phyloP scores from a whole-genome alignment of 2,888 invertebrate species.

The Folsomia candida region DNA sequence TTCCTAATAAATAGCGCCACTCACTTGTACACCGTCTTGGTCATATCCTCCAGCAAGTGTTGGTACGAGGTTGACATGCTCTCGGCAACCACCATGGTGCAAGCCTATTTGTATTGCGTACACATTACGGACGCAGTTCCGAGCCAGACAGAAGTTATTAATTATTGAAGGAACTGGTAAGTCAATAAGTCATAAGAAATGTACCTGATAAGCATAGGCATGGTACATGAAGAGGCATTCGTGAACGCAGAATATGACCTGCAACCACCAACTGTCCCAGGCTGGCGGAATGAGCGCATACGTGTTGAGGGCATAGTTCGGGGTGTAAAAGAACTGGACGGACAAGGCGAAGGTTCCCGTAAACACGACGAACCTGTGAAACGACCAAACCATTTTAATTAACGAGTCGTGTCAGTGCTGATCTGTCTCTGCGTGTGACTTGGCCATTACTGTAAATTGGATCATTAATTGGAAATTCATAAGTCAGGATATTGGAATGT shows the following conservation, averaged over 20 bases:
- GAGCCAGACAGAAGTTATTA: too few species aligned
- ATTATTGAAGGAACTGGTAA: too few species aligned
- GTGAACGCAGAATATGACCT: conserved; percentile 34
- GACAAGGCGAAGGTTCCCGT: conserved; percentile 30
- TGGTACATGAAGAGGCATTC: conserved; percentile 38
- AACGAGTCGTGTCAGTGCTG: too few species aligned
- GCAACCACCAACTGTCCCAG: conserved; percentile 25
- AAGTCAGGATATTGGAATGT: too few species aligned
- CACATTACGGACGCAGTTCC: too few species aligned
- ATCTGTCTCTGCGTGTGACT: too few species aligned
- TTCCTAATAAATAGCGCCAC: neutral
- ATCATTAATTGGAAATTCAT: too few species aligned
- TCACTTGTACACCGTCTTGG: neutral
- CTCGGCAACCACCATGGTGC: conserved; percentile 35
- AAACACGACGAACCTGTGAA: conserved; percentile 33
- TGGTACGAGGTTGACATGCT: conserved; percentile 27
- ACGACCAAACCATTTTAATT: too few species aligned
- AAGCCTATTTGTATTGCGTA: too few species aligned
- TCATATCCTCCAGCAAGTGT: conserved; percentile 37
- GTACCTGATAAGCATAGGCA: conserved; percentile 26
- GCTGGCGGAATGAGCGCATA: conserved; percentile 24
- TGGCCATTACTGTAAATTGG: too few species aligned
- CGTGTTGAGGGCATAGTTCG: conserved; percentile 30
- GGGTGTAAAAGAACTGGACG: conserved; percentile 35
- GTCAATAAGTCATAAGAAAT: too few species aligned